phyloP scores from a whole-genome alignment of 2,888 invertebrate species.

The Lordiphosa andalusiaca region DNA sequence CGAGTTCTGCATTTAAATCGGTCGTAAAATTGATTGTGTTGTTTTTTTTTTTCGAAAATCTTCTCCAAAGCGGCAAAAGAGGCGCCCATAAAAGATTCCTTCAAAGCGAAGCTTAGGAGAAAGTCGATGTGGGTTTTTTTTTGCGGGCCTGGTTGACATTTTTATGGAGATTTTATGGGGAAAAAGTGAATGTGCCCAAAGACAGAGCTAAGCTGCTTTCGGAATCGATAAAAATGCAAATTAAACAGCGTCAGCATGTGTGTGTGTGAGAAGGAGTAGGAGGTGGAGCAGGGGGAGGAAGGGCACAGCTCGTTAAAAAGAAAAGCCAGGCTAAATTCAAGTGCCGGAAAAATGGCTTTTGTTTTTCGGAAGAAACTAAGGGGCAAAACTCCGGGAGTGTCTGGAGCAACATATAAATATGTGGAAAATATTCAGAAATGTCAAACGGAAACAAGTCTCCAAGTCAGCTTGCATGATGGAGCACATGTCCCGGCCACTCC shows the following conservation, averaged over 20 bases:
- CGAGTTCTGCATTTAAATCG: slow-evolving; percentile 13
- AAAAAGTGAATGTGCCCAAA: slow-evolving; percentile 46
- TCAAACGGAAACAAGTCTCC: slow-evolving; percentile 59
- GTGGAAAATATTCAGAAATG: slow-evolving; percentile 41
- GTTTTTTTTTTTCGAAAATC: slow-evolving; percentile 39
- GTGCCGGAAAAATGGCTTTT: slow-evolving; percentile 64
- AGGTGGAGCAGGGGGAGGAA: not conserved
- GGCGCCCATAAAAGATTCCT: slow-evolving; percentile 37
- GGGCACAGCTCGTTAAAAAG: slow-evolving; percentile 41
- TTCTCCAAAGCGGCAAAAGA: slow-evolving; percentile 14
- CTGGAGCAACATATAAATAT: slow-evolving; percentile 28
- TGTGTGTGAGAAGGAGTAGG: slow-evolving; percentile 16
- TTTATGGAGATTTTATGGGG: slow-evolving; percentile 67
- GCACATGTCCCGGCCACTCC: slow-evolving; percentile 40
- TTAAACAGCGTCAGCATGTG: slow-evolving; percentile 61
- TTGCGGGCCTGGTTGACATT: slow-evolving; percentile 55
- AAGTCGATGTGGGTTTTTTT: slow-evolving; percentile 17
- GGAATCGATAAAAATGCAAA: slow-evolving; percentile 75
- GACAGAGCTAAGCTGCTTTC: slow-evolving; percentile 66
- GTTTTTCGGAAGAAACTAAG: slow-evolving; percentile 39
- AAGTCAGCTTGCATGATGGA: slow-evolving; percentile 60
- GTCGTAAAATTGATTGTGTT: slow-evolving; percentile 46
- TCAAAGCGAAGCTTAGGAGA: slow-evolving; percentile 46
- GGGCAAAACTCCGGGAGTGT: slow-evolving; percentile 12
- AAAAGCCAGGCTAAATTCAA: slow-evolving; percentile 47